These are phyloP conservation scores for Rhyzopertha dominica DNA, from an alignment of 1,140 invertebrate genomes.

Conservation along the genomic window DNA sequence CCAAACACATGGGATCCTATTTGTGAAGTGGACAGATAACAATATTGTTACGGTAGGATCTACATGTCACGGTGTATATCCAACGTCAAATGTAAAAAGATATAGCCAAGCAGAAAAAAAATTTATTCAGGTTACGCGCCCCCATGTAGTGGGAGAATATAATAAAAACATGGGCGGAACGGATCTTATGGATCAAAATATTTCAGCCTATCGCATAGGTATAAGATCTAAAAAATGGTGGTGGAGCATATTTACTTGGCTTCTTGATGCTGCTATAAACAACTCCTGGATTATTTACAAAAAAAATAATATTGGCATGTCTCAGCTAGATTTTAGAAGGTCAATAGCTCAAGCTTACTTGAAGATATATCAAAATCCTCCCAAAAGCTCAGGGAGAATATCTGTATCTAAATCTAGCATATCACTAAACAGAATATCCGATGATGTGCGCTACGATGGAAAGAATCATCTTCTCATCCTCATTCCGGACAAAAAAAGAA, in stretches of 20 bases:
- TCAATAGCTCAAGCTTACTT: background rate
- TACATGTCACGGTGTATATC: slow-evolving; percentile 23
- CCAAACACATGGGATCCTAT: slow-evolving; percentile 12
- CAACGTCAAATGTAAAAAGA: slow-evolving; percentile 31
- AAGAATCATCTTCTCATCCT: slow-evolving; percentile 1
- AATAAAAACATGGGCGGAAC: slow-evolving; percentile 39
- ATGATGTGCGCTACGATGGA: background rate
- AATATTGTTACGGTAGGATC: slow-evolving; percentile 30
- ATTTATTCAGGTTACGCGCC: slow-evolving; percentile 37
- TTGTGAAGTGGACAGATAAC: slow-evolving; percentile 34
- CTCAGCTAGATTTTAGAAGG: background rate
- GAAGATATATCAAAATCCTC: slow-evolving; percentile 1
- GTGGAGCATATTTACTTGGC: slow-evolving; percentile 38
- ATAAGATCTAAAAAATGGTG: slow-evolving; percentile 43
- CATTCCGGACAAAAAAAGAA: slow-evolving; percentile 10
- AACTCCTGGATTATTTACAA: slow-evolving; percentile 36
- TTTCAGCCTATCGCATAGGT: slow-evolving; percentile 38
- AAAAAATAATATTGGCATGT: slow-evolving; percentile 2
- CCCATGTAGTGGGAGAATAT: slow-evolving; percentile 40
- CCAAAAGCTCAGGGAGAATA: background rate
- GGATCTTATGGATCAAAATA: slow-evolving; percentile 43
- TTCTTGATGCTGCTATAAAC: slow-evolving; percentile 33
- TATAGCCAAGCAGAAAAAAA: slow-evolving; percentile 43
- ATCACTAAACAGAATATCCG: slow-evolving; percentile 1
- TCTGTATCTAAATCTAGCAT: slow-evolving; percentile 4